Conservation (phyloP, 2,888 invertebrate genomes). For the Tenthredo scrophulariae region DNA sequence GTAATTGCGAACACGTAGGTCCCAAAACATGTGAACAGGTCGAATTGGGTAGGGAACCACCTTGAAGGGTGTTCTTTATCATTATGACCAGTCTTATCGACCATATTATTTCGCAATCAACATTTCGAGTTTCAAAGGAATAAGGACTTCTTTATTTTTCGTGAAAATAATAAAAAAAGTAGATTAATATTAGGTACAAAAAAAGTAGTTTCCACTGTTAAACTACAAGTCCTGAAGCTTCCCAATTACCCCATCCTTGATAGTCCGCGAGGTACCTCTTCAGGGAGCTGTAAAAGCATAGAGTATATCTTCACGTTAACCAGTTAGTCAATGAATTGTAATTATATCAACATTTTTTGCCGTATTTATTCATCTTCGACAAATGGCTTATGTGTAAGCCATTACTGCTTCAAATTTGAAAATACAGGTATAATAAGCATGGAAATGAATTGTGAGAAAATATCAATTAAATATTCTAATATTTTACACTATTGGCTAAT, state of each 20-base stretch:
- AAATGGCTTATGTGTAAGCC: too few relatives aligned
- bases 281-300: conserved; percentile 5
- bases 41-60: too few relatives aligned
- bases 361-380: too few relatives aligned
- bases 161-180: not conserved
- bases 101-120: not conserved
- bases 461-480: not conserved
- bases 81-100: too few relatives aligned
- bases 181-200: not conserved
- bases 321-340: too few relatives aligned
- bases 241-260: not conserved
- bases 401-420: not conserved
- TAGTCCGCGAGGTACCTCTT: not conserved
- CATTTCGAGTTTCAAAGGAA: not conserved
- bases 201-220: not conserved
- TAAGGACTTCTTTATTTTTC: not conserved
- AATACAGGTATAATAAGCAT: too few relatives aligned
- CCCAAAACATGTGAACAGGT: too few relatives aligned
- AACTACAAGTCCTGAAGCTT: not conserved
- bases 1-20: too few relatives aligned
- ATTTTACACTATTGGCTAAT: not conserved
- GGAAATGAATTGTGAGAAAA: not conserved
- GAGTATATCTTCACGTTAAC: not conserved
- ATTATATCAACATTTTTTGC: too few relatives aligned
- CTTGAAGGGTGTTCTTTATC: too few relatives aligned